Evolutionary conservation across 1,140 invertebrate genomes (phyloP).

Genomic region (Triops cancriformis): DNA sequence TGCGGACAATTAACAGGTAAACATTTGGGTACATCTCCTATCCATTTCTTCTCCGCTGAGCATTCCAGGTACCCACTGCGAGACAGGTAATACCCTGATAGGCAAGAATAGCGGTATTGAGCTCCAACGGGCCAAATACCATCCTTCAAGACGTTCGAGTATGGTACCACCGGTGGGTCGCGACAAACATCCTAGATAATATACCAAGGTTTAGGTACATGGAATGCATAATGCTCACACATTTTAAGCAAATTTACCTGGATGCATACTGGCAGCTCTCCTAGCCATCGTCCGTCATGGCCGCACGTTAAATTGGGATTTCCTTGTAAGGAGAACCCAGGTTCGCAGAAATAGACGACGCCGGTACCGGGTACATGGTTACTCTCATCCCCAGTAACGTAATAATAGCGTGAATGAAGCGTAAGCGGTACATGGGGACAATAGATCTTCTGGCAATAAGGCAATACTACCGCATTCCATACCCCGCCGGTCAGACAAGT

Average conservation of each 20-base stretch:
- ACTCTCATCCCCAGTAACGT: background rate
- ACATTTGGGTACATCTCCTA: constrained; percentile 33
- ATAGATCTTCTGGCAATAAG: background rate
- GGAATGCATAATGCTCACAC: background rate
- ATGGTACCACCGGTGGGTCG: background rate
- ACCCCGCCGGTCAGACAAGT: constrained; percentile 36
- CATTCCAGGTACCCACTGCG: constrained; percentile 21
- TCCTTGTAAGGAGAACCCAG: background rate
- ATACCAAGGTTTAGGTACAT: background rate
- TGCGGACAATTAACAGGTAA: constrained; percentile 25
- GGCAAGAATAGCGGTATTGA: constrained; percentile 28
- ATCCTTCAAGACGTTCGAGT: background rate
- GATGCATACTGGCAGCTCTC: background rate
- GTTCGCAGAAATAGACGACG: background rate
- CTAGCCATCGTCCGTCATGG: background rate
- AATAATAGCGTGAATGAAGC: background rate
- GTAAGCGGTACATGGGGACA: background rate
- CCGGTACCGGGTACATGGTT: background rate
- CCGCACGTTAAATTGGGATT: background rate
- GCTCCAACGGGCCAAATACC: background rate
- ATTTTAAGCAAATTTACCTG: background rate
- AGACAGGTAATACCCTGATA: constrained; percentile 30
- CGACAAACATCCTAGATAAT: background rate
- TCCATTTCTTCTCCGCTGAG: constrained; percentile 25
- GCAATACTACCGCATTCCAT: constrained; percentile 34